Conservation (phyloP, 2,113 vertebrate species). For the Ramphastos sulfuratus region DNA sequence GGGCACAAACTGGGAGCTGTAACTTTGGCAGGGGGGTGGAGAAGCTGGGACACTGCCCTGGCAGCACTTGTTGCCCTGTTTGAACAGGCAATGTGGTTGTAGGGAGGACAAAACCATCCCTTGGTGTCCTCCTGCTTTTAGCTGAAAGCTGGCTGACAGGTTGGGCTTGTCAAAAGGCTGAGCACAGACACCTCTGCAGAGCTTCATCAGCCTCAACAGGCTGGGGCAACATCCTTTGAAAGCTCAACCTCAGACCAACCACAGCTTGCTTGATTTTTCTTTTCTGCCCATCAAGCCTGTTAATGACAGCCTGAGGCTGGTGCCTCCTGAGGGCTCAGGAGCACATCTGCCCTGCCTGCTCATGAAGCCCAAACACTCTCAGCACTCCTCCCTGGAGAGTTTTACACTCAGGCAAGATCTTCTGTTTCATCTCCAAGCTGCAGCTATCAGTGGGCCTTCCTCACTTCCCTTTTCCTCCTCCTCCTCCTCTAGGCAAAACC, state of each 20-base stretch:
- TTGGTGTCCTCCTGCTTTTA: neutral
- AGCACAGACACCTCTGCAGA: neutral
- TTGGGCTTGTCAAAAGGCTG: neutral
- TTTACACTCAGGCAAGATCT: rapidly evolving
- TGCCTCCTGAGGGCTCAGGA: neutral
- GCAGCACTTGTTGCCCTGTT: neutral
- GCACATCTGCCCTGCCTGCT: neutral
- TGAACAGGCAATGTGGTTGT: no score
- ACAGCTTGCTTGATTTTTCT: neutral
- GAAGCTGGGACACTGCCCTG: neutral
- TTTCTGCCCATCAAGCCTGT: neutral
- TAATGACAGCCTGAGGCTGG: neutral
- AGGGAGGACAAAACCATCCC: neutral
- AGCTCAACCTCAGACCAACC: neutral
- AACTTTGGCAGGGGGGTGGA: neutral
- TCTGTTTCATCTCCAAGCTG: neutral
- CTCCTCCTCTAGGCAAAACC: neutral
- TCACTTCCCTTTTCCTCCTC: neutral
- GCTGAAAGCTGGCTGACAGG: neutral
- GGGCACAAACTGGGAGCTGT: neutral
- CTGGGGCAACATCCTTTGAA: neutral
- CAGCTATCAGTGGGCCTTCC: rapidly evolving
- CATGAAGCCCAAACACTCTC: rapidly evolving
- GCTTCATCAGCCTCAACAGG: neutral
- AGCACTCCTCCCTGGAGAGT: neutral